Percentiles rank a stretch among this genome's conserved stretches.
Conservation (phyloP, 2,113 vertebrate species). For the Chunga burmeisteri region DNA sequence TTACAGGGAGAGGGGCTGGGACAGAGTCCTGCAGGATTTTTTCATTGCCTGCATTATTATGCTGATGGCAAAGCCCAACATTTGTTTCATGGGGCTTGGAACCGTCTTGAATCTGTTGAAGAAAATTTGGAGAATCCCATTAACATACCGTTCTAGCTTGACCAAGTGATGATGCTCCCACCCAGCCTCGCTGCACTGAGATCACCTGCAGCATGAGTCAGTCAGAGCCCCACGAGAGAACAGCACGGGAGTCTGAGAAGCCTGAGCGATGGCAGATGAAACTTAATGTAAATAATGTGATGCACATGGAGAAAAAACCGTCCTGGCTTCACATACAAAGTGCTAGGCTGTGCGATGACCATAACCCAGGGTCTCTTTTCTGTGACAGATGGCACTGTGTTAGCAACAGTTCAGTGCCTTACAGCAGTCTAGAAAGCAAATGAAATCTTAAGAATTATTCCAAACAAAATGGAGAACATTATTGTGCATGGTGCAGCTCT, state of each 20-base stretch:
- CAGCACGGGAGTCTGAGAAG: neutral
- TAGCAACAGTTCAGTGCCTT: neutral
- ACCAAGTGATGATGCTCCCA: rapidly evolving
- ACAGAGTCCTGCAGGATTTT: neutral
- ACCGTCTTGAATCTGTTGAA: constrained; percentile 78
- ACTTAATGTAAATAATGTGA: neutral
- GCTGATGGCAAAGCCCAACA: constrained; percentile 61
- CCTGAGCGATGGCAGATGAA: neutral
- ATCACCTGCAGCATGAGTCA: neutral
- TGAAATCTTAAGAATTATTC: neutral
- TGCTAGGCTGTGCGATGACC: neutral
- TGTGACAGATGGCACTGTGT: neutral
- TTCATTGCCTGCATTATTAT: neutral
- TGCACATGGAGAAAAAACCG: neutral
- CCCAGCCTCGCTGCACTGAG: neutral
- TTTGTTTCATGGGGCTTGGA: constrained; percentile 55
- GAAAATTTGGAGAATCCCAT: neutral
- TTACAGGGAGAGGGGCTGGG: neutral
- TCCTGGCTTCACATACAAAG: neutral
- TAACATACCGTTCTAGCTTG: neutral
- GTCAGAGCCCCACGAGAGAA: neutral
- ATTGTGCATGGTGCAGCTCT: neutral
- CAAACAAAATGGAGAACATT: neutral
- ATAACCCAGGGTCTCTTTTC: neutral
- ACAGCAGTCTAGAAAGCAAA: neutral